Conservation (phyloP, 2,888 invertebrate species). For the Amblyteles armatorius region DNA sequence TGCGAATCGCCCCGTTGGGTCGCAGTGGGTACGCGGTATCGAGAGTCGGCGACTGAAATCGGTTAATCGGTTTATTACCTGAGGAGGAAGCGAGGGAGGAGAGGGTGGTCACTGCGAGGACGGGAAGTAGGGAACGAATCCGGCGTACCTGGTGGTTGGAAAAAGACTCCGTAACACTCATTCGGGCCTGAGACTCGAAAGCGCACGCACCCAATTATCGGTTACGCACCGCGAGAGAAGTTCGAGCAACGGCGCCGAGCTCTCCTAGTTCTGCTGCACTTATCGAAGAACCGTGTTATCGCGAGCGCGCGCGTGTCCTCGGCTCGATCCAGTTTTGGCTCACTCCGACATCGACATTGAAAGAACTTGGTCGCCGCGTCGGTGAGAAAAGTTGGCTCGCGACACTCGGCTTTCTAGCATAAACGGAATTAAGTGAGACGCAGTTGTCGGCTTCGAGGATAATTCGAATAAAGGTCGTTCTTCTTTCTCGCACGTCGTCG, state of each 20-base stretch:
- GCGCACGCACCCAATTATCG: constrained; percentile 45
- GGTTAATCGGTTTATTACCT: constrained; percentile 4
- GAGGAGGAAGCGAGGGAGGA: neutral
- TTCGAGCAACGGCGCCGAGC: neutral
- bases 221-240: too few relatives aligned
- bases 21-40: neutral
- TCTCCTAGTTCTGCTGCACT: neutral
- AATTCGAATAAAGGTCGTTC: neutral
- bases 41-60: neutral
- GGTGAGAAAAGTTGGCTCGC: constrained; percentile 18
- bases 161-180: constrained; percentile 49
- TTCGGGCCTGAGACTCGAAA: constrained; percentile 56
- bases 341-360: constrained; percentile 6
- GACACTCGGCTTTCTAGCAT: neutral
- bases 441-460: neutral
- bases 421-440: constrained; percentile 10
- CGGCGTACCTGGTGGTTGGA: constrained; percentile 56
- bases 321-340: neutral
- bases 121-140: constrained; percentile 54
- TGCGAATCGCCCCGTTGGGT: neutral
- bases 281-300: constrained; percentile 1
- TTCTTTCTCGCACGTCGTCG: neutral
- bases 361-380: neutral
- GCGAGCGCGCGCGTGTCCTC: neutral
- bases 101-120: constrained; percentile 43